Evolutionary conservation across 2,888 invertebrate species (phyloP).

Genomic region (Hyles lineata): DNA sequence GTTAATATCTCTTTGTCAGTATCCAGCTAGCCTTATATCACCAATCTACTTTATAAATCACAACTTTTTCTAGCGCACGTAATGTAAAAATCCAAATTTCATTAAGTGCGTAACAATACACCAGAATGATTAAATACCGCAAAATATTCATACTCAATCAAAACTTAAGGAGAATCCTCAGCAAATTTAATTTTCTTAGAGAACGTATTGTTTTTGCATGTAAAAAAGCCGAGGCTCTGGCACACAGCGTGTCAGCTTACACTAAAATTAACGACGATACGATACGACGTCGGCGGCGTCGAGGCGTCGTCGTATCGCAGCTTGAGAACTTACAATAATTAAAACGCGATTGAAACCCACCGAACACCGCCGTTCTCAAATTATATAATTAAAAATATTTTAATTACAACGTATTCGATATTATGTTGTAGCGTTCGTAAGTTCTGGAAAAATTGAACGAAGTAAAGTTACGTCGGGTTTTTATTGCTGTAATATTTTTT

Average conservation of each 20-base stretch:
- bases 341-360: constrained; percentile 67
- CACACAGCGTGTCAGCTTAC: constrained; percentile 46
- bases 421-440: constrained; percentile 18
- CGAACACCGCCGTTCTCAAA: constrained; percentile 61
- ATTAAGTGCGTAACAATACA: constrained; percentile 14
- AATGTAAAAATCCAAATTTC: background rate
- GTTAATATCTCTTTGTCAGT: no score
- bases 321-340: constrained; percentile 67
- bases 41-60: no score
- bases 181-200: constrained; percentile 30
- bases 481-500: background rate
- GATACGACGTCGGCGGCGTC: constrained; percentile 25
- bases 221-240: constrained; percentile 37
- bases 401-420: constrained; percentile 54
- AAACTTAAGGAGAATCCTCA: constrained; percentile 28
- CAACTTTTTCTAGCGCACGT: no score
- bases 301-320: constrained; percentile 47
- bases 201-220: constrained; percentile 43
- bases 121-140: background rate
- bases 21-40: no score
- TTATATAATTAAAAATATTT: constrained; percentile 72
- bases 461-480: background rate
- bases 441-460: constrained; percentile 9
- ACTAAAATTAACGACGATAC: constrained; percentile 56
- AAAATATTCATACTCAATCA: constrained; percentile 20